Percentiles rank a stretch among this genome's conserved stretches.
These are phyloP conservation scores for Petrocephalus microphthalmus DNA, from an alignment of 2,113 vertebrate species.

Conservation along the genomic window DNA sequence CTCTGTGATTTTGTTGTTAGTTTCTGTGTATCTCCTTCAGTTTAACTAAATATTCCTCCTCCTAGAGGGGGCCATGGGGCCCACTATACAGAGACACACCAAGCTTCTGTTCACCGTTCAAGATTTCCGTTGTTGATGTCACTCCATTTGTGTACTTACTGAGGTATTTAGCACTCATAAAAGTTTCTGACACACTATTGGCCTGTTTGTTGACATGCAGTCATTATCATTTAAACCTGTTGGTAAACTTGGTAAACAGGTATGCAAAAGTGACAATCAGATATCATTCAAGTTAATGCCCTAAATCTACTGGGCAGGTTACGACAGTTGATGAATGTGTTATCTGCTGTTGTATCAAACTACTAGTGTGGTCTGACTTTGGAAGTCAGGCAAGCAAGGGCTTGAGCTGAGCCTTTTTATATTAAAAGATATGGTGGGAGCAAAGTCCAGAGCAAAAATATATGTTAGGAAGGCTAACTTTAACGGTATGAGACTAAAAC, in stretches of 20 bases:
- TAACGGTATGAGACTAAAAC: too few relatives aligned
- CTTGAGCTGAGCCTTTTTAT: not conserved
- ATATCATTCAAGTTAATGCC: not conserved
- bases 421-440: not conserved
- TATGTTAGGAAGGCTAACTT: too few relatives aligned
- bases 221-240: slow-evolving; percentile 39
- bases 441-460: too few relatives aligned
- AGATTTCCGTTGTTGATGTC: slow-evolving; percentile 59
- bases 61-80: slow-evolving; percentile 60
- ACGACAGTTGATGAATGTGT: not conserved
- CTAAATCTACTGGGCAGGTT: not conserved
- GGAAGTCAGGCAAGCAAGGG: not conserved
- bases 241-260: too few relatives aligned
- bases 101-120: slow-evolving; percentile 56
- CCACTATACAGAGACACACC: slow-evolving; percentile 54
- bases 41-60: slow-evolving; percentile 33
- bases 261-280: not conserved
- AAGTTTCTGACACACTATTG: slow-evolving; percentile 24
- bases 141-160: slow-evolving; percentile 51
- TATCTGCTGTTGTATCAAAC: not conserved
- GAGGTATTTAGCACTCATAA: slow-evolving; percentile 26
- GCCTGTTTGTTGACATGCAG: slow-evolving; percentile 25
- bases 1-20: not conserved
- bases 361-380: not conserved
- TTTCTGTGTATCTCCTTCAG: slow-evolving; percentile 34